phyloP scores from a whole-genome alignment of 1,140 invertebrate species.

The Penaeus chinensis region DNA sequence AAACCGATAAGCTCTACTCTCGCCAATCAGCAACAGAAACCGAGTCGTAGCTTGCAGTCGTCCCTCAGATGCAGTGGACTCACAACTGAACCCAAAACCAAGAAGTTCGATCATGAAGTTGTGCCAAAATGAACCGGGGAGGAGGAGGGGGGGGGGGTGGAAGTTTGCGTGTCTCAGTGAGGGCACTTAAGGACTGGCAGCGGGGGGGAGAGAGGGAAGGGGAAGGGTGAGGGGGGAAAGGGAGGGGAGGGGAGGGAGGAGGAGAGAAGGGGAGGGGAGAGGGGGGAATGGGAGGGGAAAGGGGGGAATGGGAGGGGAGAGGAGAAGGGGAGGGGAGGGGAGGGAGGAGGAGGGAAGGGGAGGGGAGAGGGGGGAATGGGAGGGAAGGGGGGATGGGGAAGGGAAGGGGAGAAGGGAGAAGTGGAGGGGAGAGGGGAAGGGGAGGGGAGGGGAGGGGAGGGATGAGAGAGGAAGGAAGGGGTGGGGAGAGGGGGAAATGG shows the following conservation, averaged over 20 bases:
- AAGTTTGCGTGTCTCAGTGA: too few species aligned
- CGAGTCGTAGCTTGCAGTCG: too few species aligned
- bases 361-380: background rate
- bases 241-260: conserved; percentile 26
- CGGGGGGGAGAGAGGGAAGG: background rate
- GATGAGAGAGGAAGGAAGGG: background rate
- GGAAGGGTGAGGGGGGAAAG: too few species aligned
- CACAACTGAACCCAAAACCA: too few species aligned
- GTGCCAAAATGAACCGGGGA: background rate
- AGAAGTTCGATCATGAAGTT: too few species aligned
- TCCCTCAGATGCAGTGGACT: too few species aligned
- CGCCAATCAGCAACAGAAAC: too few species aligned
- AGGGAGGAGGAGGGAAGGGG: background rate
- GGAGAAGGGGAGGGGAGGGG: conserved; percentile 15
- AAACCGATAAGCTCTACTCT: too few species aligned
- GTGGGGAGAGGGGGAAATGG: background rate
- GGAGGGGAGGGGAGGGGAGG: conserved; percentile 10
- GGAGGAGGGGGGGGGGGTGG: background rate
- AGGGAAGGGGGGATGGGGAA: background rate
- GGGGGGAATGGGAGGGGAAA: conserved; percentile 20
- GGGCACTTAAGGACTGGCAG: too few species aligned
- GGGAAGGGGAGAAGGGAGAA: background rate
- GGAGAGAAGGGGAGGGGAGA: conserved; percentile 2
- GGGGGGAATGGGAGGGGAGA: conserved; percentile 29
- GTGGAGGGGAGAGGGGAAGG: background rate